phyloP scores from a whole-genome alignment of 2,888 invertebrate species.

The Pristionchus maxplancki region DNA sequence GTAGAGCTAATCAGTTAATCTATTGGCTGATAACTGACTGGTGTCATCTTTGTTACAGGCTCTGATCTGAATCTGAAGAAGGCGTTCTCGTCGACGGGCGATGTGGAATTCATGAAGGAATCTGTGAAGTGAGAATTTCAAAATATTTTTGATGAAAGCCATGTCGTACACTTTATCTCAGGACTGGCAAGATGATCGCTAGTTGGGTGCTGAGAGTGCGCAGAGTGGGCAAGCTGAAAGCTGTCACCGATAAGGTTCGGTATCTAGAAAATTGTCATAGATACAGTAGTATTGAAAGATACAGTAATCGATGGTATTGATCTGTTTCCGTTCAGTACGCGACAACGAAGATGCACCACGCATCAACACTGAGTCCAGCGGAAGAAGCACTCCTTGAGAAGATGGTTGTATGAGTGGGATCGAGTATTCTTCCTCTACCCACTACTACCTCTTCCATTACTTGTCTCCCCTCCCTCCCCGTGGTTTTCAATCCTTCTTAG shows the following conservation, averaged over 20 bases:
- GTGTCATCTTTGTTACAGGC: background rate
- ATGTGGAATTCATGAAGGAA: background rate
- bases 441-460: background rate
- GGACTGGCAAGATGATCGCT: constrained; percentile 25
- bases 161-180: too few relatives aligned
- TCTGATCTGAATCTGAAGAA: constrained; percentile 18
- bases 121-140: constrained; percentile 1
- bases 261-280: background rate
- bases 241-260: constrained; percentile 38
- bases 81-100: background rate
- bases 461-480: background rate
- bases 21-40: background rate
- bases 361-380: background rate
- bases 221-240: constrained; percentile 40
- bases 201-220: constrained; percentile 21
- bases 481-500: background rate
- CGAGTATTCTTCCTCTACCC: background rate
- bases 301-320: background rate
- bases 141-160: background rate
- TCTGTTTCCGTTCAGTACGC: constrained; percentile 7
- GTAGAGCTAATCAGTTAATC: background rate
- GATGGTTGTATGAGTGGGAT: constrained; percentile 5
- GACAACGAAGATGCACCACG: constrained; percentile 19
- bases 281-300: background rate
- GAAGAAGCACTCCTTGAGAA: constrained; percentile 17